Percentiles rank a stretch among this genome's conserved stretches.
Evolutionary conservation across 2,888 invertebrate species (phyloP).

Genomic region (Temnothorax unifasciatus): DNA sequence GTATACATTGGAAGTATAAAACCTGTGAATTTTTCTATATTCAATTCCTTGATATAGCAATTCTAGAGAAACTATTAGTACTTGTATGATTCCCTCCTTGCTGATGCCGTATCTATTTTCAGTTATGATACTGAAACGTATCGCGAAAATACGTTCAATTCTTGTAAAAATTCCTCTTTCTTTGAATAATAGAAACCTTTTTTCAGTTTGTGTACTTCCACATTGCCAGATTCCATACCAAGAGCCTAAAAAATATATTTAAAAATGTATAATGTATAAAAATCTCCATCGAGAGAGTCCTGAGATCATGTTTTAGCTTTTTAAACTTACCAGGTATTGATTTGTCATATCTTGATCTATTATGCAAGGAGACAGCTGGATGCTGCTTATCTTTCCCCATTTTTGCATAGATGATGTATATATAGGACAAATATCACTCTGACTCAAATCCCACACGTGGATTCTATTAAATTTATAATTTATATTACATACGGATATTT

Average conservation of each 20-base stretch:
- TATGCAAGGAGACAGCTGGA: conserved; percentile 86
- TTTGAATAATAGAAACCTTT: conserved; percentile 85
- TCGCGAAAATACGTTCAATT: conserved; percentile 86
- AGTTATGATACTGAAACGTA: conserved; percentile 85
- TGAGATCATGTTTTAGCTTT: not conserved
- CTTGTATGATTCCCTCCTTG: not conserved
- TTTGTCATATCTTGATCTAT: conserved; percentile 79
- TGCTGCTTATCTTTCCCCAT: conserved; percentile 83
- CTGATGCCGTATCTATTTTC: not conserved
- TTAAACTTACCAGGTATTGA: conserved; percentile 86
- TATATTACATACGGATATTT: not conserved
- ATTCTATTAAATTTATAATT: conserved; percentile 82
- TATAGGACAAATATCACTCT: conserved; percentile 87
- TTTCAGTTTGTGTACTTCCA: conserved; percentile 87
- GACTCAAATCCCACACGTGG: conserved; percentile 87
- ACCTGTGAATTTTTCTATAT: conserved; percentile 35
- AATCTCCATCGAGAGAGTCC: not conserved
- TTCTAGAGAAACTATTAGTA: conserved; percentile 8
- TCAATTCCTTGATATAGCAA: conserved; percentile 37
- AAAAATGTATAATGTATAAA: not conserved
- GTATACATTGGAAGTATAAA: conserved; percentile 62
- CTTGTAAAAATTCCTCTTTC: conserved; percentile 83
- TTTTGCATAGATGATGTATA: conserved; percentile 86
- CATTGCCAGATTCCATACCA: conserved; percentile 85
- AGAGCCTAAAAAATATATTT: conserved; percentile 85